A percentile compares a stretch with the other conserved stretches of the same genome.
These are phyloP conservation scores for Drosophila gaucha DNA, from an alignment of 2,888 invertebrate genomes.

Conservation along the genomic window DNA sequence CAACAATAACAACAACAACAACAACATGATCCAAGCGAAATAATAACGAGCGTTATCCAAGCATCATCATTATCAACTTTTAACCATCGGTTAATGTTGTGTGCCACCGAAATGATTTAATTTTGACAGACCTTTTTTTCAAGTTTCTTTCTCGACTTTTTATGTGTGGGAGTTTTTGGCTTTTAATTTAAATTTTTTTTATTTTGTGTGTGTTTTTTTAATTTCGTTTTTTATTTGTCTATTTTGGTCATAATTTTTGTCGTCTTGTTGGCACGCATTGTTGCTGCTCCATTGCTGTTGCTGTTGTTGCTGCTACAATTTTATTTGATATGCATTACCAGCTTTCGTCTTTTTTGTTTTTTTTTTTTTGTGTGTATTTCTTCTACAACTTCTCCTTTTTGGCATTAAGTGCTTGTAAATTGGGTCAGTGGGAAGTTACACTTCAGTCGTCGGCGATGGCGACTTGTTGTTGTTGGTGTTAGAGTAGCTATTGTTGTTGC, in stretches of 20 bases:
- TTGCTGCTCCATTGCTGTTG: slow-evolving; percentile 58
- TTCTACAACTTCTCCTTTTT: slow-evolving; percentile 81
- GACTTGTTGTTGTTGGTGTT: slow-evolving; percentile 20
- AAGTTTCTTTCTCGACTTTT: slow-evolving; percentile 78
- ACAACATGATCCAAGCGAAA: slow-evolving; percentile 39
- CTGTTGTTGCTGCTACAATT: slow-evolving; percentile 67
- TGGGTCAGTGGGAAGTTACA: slow-evolving; percentile 83
- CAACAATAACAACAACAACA: slow-evolving; percentile 31
- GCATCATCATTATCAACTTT: slow-evolving; percentile 82
- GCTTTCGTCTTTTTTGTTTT: slow-evolving; percentile 71
- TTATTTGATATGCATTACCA: slow-evolving; percentile 81
- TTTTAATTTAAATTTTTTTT: slow-evolving; percentile 79
- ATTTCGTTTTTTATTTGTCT: slow-evolving; percentile 55
- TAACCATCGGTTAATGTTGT: slow-evolving; percentile 82
- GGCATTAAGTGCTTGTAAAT: slow-evolving; percentile 82
- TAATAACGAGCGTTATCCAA: slow-evolving; percentile 79
- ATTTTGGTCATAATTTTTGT: slow-evolving; percentile 82
- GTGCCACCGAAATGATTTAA: slow-evolving; percentile 81
- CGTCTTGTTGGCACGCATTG: slow-evolving; percentile 73
- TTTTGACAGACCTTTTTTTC: slow-evolving; percentile 80
- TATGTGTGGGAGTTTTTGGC: slow-evolving; percentile 80
- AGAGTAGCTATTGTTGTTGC: slow-evolving; percentile 31
- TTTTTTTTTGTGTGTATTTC: slow-evolving; percentile 71
- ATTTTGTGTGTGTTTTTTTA: slow-evolving; percentile 16
- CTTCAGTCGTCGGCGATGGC: slow-evolving; percentile 62